Conservation (phyloP, 2,113 vertebrate species). For the Hydropotes inermis region DNA sequence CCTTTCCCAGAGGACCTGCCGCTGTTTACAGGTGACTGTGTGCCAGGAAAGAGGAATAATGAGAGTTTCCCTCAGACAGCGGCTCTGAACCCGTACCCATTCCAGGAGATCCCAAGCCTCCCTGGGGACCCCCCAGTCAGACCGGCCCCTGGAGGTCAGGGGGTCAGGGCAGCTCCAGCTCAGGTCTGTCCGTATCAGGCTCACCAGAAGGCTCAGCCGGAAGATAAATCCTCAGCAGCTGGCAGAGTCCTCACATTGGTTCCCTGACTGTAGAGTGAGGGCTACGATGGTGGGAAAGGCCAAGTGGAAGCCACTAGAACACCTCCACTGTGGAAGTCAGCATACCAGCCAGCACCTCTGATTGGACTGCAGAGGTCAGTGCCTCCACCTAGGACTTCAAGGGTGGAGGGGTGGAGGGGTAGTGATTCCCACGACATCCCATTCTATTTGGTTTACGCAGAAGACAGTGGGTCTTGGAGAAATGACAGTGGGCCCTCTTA, state of each 20-base stretch:
- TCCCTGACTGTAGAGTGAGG: background rate
- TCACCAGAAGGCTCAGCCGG: accelerated
- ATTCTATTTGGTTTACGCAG: accelerated
- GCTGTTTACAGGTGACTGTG: background rate
- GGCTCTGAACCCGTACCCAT: background rate
- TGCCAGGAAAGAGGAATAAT: accelerated
- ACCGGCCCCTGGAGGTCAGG: background rate
- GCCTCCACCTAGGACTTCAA: background rate
- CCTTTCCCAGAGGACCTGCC: background rate
- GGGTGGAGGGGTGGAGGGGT: accelerated
- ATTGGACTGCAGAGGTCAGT: background rate
- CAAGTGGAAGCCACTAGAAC: background rate
- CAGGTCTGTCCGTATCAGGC: background rate
- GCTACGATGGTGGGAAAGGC: background rate
- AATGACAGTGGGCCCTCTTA: background rate
- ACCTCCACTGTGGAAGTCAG: background rate
- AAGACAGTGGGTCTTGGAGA: background rate
- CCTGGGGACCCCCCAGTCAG: background rate
- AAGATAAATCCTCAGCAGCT: background rate
- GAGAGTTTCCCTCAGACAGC: background rate
- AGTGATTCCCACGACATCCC: accelerated
- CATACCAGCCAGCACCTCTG: background rate
- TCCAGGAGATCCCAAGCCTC: background rate
- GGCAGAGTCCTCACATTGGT: background rate
- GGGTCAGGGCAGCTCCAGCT: background rate